A percentile compares a stretch with the other conserved stretches of the same genome.
Evolutionary conservation across 2,113 vertebrate genomes (phyloP).

Genomic region (Istiophorus platypterus): DNA sequence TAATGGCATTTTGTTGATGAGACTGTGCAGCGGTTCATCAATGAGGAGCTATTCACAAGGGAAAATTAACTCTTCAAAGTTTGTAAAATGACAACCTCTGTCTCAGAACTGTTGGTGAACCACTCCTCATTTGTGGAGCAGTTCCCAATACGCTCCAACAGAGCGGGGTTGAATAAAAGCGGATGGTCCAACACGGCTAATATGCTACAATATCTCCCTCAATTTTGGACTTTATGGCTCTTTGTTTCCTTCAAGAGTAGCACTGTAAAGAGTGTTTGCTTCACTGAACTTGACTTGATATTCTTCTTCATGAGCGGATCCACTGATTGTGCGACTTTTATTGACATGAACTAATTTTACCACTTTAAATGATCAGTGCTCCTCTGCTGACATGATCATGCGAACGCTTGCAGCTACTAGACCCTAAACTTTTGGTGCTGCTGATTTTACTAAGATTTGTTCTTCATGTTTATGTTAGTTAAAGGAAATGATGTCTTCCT

Average conservation of each 20-base stretch:
- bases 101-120: background rate
- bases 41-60: background rate
- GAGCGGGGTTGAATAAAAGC: background rate
- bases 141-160: background rate
- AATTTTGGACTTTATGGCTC: background rate
- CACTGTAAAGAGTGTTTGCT: background rate
- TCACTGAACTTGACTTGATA: background rate
- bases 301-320: background rate
- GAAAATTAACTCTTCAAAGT: too few relatives aligned
- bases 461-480: background rate
- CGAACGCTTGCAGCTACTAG: background rate
- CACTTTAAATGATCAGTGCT: background rate
- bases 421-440: background rate
- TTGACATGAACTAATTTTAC: background rate
- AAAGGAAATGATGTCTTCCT: background rate
- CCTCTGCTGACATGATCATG: background rate
- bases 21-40: background rate
- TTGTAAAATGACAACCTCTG: too few relatives aligned
- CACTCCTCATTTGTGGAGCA: background rate
- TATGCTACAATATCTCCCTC: background rate
- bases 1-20: background rate
- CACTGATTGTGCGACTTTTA: background rate
- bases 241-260: slow-evolving; percentile 5
- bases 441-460: background rate
- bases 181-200: background rate